Conservation (phyloP, 2,113 vertebrate genomes). For the Syrmaticus mikado region DNA sequence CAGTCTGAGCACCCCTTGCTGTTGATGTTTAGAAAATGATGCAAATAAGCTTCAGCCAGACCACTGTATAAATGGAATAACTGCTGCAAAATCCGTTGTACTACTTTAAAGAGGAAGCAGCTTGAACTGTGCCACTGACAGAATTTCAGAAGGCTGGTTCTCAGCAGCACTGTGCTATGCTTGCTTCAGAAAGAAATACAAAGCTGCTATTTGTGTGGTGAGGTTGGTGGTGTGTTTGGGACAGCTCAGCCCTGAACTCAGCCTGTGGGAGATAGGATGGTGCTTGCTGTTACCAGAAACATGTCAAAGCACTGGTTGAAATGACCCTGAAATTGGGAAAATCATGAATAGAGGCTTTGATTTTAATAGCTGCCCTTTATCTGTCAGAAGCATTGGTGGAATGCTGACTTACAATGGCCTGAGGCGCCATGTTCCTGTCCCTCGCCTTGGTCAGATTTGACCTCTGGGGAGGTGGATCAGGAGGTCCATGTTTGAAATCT, state of each 20-base stretch:
- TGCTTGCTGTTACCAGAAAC: not conserved
- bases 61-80: not conserved
- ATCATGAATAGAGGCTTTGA: not conserved
- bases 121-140: not conserved
- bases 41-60: not conserved
- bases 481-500: accelerated
- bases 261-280: not conserved
- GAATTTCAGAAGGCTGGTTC: not conserved
- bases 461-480: not conserved
- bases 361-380: not conserved
- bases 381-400: accelerated
- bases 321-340: not conserved
- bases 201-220: not conserved
- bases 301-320: not conserved
- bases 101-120: not conserved
- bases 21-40: not conserved
- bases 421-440: not conserved
- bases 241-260: not conserved
- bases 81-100: not conserved
- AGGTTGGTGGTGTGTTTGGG: not conserved
- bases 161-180: not conserved
- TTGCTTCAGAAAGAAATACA: not conserved
- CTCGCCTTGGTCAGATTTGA: not conserved
- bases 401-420: not conserved
- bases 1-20: not conserved